Evolutionary conservation across 1,140 invertebrate genomes (phyloP).

Genomic region (Ceratina australensis): DNA sequence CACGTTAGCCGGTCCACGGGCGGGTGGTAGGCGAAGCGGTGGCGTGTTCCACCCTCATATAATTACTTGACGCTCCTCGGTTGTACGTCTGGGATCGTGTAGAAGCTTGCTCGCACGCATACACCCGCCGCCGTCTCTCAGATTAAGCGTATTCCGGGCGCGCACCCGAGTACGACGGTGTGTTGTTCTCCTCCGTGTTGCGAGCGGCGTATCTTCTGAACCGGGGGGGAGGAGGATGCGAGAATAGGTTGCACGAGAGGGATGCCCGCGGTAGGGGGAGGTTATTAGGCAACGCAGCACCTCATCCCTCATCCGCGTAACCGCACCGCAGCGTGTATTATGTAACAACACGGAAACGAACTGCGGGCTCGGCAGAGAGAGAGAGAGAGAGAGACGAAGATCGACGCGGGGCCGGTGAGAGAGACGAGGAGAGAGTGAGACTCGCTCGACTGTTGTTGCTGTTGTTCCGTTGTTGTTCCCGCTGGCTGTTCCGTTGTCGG

Average conservation of each 20-base stretch:
- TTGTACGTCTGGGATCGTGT: slow-evolving; percentile 23
- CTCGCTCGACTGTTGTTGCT: slow-evolving; percentile 32
- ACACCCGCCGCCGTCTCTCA: slow-evolving; percentile 17
- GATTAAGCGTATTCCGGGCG: slow-evolving; percentile 51
- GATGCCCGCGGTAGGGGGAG: slow-evolving; percentile 66
- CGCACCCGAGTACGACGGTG: slow-evolving; percentile 37
- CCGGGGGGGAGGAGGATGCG: slow-evolving; percentile 43
- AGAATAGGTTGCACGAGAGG: slow-evolving; percentile 49
- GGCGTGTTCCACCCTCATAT: slow-evolving; percentile 71
- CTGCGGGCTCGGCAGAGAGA: slow-evolving; percentile 58
- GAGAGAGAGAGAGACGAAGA: slow-evolving; percentile 30
- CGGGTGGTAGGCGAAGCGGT: slow-evolving; percentile 59
- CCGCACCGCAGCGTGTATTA: slow-evolving; percentile 78
- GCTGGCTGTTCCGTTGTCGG: slow-evolving; percentile 26
- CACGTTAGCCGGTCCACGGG: slow-evolving; percentile 45
- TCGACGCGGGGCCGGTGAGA: not conserved
- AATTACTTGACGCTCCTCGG: slow-evolving; percentile 68
- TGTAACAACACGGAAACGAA: slow-evolving; percentile 79
- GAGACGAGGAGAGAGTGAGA: slow-evolving; percentile 31
- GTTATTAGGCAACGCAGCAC: slow-evolving; percentile 79
- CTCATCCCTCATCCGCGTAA: slow-evolving; percentile 78
- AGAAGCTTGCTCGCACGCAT: slow-evolving; percentile 13
- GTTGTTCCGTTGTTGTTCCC: slow-evolving; percentile 41
- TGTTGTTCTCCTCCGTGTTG: slow-evolving; percentile 50
- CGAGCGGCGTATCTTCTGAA: slow-evolving; percentile 41